A percentile compares a stretch with the other conserved stretches of the same genome.
These are phyloP conservation scores for Drosophila parabipectinata DNA, from an alignment of 1,140 invertebrate species.

Conservation along the genomic window DNA sequence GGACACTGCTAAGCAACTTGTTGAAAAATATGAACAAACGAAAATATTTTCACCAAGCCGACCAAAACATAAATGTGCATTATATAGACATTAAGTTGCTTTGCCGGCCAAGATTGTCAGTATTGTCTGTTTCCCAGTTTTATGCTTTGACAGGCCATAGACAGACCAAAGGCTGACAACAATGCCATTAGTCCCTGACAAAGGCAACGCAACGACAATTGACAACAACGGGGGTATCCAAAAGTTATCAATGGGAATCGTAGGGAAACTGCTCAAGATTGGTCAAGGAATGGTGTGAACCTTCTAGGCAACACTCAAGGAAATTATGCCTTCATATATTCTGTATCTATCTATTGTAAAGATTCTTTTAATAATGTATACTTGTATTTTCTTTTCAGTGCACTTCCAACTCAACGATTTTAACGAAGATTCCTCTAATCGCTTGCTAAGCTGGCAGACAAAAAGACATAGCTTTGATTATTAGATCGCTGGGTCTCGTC, in stretches of 20 bases:
- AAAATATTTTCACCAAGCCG: slow-evolving; percentile 60
- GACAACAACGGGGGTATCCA: slow-evolving; percentile 53
- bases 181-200: slow-evolving; percentile 73
- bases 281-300: slow-evolving; percentile 64
- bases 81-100: slow-evolving; percentile 61
- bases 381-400: slow-evolving; percentile 2
- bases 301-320: slow-evolving; percentile 15
- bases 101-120: slow-evolving; percentile 21
- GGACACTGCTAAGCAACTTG: slow-evolving; percentile 60
- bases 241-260: slow-evolving; percentile 57
- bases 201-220: slow-evolving; percentile 64
- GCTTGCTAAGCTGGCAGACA: slow-evolving; percentile 60
- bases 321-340: neutral
- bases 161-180: slow-evolving; percentile 66
- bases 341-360: too few relatives aligned
- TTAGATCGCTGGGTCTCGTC: slow-evolving; percentile 42
- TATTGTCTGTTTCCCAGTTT: slow-evolving; percentile 63
- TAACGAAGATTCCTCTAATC: slow-evolving; percentile 55
- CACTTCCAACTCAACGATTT: neutral
- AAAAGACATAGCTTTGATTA: slow-evolving; percentile 60
- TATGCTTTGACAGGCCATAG: slow-evolving; percentile 74
- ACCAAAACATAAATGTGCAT: slow-evolving; percentile 59
- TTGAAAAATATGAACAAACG: slow-evolving; percentile 76
- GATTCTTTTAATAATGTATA: neutral
- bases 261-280: slow-evolving; percentile 44